Evolutionary conservation across 1,140 invertebrate species (phyloP), one percentile per base, ranked within the genome.

Genomic region (Diprion similis): DNA sequence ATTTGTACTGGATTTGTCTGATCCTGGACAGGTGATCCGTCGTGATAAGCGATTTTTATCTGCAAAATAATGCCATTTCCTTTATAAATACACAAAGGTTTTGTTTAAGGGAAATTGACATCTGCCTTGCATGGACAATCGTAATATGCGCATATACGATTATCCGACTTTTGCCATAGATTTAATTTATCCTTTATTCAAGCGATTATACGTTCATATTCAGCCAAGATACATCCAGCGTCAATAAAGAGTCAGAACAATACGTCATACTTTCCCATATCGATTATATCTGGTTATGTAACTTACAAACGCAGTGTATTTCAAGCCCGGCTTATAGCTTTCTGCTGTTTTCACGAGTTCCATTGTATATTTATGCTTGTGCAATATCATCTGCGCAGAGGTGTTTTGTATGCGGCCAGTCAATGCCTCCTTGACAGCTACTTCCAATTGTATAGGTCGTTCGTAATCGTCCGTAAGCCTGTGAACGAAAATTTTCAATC

Each of bases 301-400:
- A 89, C 90, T 90, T 89, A 97, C 94, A 85, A 93, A 94, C 71
- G 94, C 93, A 65, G 90, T 93, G 81, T 97, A 97, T 72, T 93
- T 92, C 66, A 98, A 89, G 9, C 93, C 95, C 3, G 96, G 95
- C 83, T 97, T 97, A 85, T 96, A 99, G 77, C 93, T 94, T 71
- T 94, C 92, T 6, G 96, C 91, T 1, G 94, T 94, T 78, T 95
- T 92, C 66, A 95, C 91, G 67, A 96, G 89, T 77, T 96, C 93
- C 84, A 99, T 90, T 79, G 93, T 93, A 79, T 97, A 96, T 46
- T 94, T 93, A 77, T 95, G 92, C 74, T 93, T 91, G 82, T 98
- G 93, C 1, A 98, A 84, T 17, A 92, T 92, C 71, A 97, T 89
- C 75, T 92, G 90, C 0, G 91, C 86, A 0, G 94, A 91, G 10